Base-by-base conservation (phyloP, 2,797 vertebrate genomes). In the Anguilla obscura region DNA sequence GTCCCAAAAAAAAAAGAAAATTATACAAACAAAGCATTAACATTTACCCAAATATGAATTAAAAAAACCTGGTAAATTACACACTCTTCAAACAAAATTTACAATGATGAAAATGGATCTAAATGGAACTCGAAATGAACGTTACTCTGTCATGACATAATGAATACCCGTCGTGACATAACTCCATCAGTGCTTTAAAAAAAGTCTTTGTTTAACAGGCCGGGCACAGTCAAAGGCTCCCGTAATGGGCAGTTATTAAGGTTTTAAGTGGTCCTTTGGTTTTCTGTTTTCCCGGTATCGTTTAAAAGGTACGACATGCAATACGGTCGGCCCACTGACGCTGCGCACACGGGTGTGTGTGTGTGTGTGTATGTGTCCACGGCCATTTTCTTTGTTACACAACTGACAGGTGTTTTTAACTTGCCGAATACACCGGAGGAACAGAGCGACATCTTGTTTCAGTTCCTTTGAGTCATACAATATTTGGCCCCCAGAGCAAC, bases 401-500 rank as follows among this genome's bases (percentile, higher is more conserved):
- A 24, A n/a, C 36, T 21, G 33, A 76, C 74, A 80, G 76, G 76
- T 80, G 76, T 50, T 48, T 79, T 80, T 50, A 48, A 80, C 76
- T 76, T 14, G 33, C 30, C 48, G 40, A 48, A 48, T 48, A n/a
- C 40, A 50, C 40, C 3, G 40, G 40, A 52, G 30, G 24, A 84
- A 84, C n/a, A 36, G 54, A 3, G 50, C 9, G 14, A 33, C 83
- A 30, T 54, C 54, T 58, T 84, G 83, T 84, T 84, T 89, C 82
- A 82, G 66, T 87, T 84, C 84, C 89, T 88, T 90, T 90, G 88
- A 89, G 82, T 88, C 88, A 86, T 89, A 91, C 89, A 90, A 84
- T 91, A 90, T 92, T 90, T 74, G 88, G 89, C 88, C 86, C 36
- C 84, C 90, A 85, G 89, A 91, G 89, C 89, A 89, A 89, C 87